Evolutionary conservation across 2,797 vertebrate genomes (phyloP).

Genomic region (Pseudochirops corinnae): DNA sequence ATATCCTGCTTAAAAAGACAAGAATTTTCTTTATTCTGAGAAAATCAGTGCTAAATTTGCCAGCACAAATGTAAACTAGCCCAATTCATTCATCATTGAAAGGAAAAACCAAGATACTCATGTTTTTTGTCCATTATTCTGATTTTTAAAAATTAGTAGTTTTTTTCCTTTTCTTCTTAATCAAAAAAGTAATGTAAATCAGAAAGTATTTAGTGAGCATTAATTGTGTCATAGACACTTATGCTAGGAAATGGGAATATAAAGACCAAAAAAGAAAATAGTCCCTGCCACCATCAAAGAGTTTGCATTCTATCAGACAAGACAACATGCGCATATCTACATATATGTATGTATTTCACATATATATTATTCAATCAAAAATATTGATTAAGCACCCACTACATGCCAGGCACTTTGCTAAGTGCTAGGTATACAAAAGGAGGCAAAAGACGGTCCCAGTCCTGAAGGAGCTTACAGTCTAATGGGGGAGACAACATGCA

Average conservation of each 20-base stretch:
- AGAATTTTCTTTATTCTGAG: background rate
- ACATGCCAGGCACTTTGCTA: background rate
- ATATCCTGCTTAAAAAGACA: background rate
- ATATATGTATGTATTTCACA: background rate
- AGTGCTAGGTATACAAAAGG: background rate
- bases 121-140: background rate
- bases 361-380: background rate
- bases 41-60: slow-evolving; percentile 17
- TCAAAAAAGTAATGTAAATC: background rate
- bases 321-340: background rate
- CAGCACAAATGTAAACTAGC: slow-evolving; percentile 27
- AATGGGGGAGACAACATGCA: background rate
- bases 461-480: background rate
- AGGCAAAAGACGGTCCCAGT: background rate
- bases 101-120: slow-evolving; percentile 17
- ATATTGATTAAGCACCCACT: background rate
- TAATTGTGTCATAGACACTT: background rate
- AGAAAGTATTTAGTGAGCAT: background rate
- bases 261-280: background rate
- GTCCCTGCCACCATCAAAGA: background rate
- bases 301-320: background rate
- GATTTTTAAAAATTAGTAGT: slow-evolving; percentile 17
- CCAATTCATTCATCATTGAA: background rate
- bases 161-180: background rate
- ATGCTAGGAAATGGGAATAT: background rate